Evolutionary conservation across 2,888 invertebrate species (phyloP).

Genomic region (Thereva nobilitata): DNA sequence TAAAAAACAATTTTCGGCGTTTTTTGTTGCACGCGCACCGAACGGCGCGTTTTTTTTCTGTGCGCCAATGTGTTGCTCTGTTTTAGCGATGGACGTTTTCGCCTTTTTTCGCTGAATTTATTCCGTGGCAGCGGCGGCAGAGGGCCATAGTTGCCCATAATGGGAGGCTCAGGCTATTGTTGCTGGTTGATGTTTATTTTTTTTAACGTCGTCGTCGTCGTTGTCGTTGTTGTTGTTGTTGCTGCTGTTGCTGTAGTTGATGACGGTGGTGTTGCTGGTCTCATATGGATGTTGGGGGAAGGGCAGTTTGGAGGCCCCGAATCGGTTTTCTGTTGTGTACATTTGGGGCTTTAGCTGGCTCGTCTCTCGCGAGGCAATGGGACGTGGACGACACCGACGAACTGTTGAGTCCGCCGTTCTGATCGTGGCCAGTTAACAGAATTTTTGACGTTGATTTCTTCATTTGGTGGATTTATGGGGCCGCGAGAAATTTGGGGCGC

Average conservation of each 20-base stretch:
- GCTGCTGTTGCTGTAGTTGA: neutral
- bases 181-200: conserved; percentile 15
- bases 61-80: conserved; percentile 13
- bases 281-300: neutral
- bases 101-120: conserved; percentile 5
- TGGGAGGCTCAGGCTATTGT: neutral
- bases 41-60: conserved; percentile 21
- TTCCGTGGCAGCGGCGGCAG: conserved; percentile 3
- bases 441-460: conserved; percentile 52
- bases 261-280: neutral
- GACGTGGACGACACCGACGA: conserved; percentile 20
- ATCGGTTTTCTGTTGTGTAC: neutral
- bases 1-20: conserved; percentile 36
- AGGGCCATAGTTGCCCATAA: conserved; percentile 34
- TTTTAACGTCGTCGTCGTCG: neutral
- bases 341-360: too few species aligned
- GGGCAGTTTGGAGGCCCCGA: neutral
- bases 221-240: conserved; percentile 20
- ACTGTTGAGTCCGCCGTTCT: conserved; percentile 42
- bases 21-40: conserved; percentile 32
- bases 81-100: neutral
- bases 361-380: too few species aligned
- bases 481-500: conserved; percentile 39
- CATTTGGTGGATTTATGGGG: conserved; percentile 47
- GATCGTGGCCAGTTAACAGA: conserved; percentile 47